Evolutionary conservation across 2,113 vertebrate species (phyloP).

Genomic region (Hyperopisus bebe): DNA sequence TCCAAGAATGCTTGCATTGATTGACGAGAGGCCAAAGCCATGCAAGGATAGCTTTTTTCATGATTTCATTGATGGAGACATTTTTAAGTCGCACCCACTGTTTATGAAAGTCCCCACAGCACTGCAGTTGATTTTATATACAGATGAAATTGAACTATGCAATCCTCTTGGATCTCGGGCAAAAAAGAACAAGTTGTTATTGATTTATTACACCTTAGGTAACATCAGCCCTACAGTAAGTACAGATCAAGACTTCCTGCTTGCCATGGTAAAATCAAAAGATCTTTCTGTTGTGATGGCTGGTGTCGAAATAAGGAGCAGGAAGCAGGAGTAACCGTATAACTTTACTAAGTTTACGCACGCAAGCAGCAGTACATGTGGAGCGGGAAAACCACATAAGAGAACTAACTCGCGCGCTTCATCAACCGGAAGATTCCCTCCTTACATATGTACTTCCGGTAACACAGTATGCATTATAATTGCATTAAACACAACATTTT

Average conservation of each 20-base stretch:
- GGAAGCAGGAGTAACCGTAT: too few species aligned
- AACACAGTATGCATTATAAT: too few species aligned
- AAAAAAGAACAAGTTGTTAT: constrained; percentile 23
- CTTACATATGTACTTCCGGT: too few species aligned
- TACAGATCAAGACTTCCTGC: constrained; percentile 5
- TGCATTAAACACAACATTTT: too few species aligned
- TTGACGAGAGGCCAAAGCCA: background rate
- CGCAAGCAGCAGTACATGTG: too few species aligned
- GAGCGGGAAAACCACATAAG: too few species aligned
- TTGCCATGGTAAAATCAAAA: constrained; percentile 22
- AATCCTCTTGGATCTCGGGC: constrained; percentile 28
- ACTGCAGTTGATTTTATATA: background rate
- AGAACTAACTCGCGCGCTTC: too few species aligned
- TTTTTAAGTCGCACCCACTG: background rate
- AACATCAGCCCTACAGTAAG: constrained; percentile 28
- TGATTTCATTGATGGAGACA: background rate
- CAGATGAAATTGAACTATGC: background rate
- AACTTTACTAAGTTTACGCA: too few species aligned
- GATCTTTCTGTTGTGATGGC: too few species aligned
- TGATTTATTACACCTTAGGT: constrained; percentile 28
- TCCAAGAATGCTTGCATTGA: background rate
- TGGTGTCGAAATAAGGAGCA: too few species aligned
- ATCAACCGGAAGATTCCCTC: too few species aligned
- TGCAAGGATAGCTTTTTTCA: background rate
- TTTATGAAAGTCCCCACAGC: background rate